Percentiles rank a stretch among this genome's conserved stretches.
phyloP scores from a whole-genome alignment of 2,888 invertebrate genomes.

The Luperina testacea region DNA sequence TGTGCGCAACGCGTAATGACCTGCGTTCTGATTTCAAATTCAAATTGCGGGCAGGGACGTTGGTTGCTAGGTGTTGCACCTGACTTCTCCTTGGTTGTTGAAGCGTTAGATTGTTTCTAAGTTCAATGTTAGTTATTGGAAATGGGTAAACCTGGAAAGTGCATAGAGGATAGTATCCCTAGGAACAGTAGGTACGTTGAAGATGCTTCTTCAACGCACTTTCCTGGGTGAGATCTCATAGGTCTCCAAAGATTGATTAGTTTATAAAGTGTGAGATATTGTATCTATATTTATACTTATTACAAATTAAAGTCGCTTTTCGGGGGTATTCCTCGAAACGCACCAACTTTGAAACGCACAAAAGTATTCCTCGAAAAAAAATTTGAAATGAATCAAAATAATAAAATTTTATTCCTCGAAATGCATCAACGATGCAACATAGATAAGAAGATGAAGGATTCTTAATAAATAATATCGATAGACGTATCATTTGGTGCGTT shows the following conservation, averaged over 20 bases:
- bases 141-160: not conserved
- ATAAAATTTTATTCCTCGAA: no score
- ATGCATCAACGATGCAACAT: no score
- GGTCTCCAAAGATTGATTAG: not conserved
- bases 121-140: not conserved
- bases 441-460: no score
- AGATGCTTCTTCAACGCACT: no score
- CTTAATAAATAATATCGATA: no score
- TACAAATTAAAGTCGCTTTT: no score
- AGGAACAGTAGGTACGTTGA: not conserved
- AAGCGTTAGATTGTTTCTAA: slow-evolving; percentile 10
- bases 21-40: slow-evolving; percentile 73
- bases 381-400: no score
- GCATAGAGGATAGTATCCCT: not conserved
- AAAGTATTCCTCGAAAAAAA: no score
- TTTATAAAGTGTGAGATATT: not conserved
- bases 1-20: slow-evolving; percentile 65
- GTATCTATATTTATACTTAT: no score
- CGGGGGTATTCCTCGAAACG: no score
- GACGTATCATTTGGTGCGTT: no score
- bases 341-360: no score
- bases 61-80: slow-evolving; percentile 51
- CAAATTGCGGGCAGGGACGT: slow-evolving; percentile 61
- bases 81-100: slow-evolving; percentile 43
- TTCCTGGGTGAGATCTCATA: not conserved